Conservation (phyloP, 2,888 invertebrate species). For the Drosophila tanythrix region DNA sequence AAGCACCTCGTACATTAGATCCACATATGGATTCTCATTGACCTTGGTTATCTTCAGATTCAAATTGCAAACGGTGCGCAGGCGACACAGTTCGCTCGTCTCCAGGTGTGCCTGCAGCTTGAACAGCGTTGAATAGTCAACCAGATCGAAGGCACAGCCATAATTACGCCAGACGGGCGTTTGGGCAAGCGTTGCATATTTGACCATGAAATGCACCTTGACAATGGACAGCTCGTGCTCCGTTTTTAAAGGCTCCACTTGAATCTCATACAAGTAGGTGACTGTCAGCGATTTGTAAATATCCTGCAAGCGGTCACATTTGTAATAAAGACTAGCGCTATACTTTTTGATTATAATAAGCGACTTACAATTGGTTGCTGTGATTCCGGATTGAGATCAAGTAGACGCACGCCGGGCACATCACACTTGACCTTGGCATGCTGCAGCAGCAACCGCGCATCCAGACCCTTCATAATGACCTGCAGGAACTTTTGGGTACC, state of each 20-base stretch:
- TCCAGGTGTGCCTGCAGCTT: conserved; percentile 89
- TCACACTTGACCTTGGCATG: conserved; percentile 87
- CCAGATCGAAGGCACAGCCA: conserved; percentile 91
- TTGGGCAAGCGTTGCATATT: conserved; percentile 85
- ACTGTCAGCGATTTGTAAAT: conserved; percentile 91
- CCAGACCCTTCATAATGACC: conserved; percentile 88
- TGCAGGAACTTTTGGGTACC: conserved; percentile 94
- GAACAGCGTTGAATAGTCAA: conserved; percentile 94
- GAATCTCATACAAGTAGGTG: conserved; percentile 94
- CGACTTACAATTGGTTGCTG: conserved; percentile 87
- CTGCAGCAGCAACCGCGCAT: conserved; percentile 85
- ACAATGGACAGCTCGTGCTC: conserved; percentile 87
- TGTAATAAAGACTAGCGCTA: background rate
- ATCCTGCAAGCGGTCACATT: conserved; percentile 84
- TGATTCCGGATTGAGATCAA: conserved; percentile 88
- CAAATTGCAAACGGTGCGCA: conserved; percentile 94
- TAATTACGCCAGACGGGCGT: conserved; percentile 85
- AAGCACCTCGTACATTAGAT: conserved; percentile 96
- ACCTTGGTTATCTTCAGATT: conserved; percentile 90
- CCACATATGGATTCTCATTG: conserved; percentile 83
- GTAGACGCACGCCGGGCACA: conserved; percentile 87
- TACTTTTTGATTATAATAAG: background rate
- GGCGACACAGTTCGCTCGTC: conserved; percentile 94
- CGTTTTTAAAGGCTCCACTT: conserved; percentile 87
- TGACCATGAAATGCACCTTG: conserved; percentile 88